Base-by-base conservation (phyloP, 2,797 vertebrate genomes). In the Hapalemur alaotrensis region DNA sequence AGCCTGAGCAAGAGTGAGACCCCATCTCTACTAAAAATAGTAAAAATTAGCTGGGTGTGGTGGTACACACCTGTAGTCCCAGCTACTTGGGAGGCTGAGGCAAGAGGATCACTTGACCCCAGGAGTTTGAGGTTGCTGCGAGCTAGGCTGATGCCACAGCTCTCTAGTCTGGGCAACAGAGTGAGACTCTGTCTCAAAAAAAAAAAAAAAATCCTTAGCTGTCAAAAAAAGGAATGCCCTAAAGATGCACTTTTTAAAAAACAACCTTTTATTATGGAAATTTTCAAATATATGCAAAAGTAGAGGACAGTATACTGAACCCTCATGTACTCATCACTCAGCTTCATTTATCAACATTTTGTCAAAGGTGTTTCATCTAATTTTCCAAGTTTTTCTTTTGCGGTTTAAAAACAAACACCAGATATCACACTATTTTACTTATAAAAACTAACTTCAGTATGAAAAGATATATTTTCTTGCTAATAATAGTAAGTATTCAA, bases 401-500 rank as follows among this genome's bases (percentile, higher is more conserved):
- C 86, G 35, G 82, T 63, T 86, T 88, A 78, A 91, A 86, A 93
- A 86, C 30, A 75, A 78, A 79, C 17, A 91, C 48, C 48, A 82
- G n/a, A 83, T 30, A 79, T 61, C 63, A 82, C 20, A 82, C 20
- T 75, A 87, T 93, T 78, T 93, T 75, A 96, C 28, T 48, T 93
- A 90, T 61, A 95, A 95, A 82, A 96, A 75, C 22, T 89, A 95
- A 79, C 17, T 89, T 81, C 63, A 94, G 41, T 35, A 57, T 96
- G 35, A 92, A 91, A 95, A 52, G 22, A 76, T 52, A 76, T 10
- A 35, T 18, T 80, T 91, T 94, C 89, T 88, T 93, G 25, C 28
- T 90, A 91, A 61, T 63, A 87, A 14, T 88, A 72, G n/a, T 50
- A 92, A 81, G 22, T 61, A 90, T 75, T 50, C 41, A 70, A 72